Conservation (phyloP, 2,888 invertebrate species). For the Euphydryas editha region DNA sequence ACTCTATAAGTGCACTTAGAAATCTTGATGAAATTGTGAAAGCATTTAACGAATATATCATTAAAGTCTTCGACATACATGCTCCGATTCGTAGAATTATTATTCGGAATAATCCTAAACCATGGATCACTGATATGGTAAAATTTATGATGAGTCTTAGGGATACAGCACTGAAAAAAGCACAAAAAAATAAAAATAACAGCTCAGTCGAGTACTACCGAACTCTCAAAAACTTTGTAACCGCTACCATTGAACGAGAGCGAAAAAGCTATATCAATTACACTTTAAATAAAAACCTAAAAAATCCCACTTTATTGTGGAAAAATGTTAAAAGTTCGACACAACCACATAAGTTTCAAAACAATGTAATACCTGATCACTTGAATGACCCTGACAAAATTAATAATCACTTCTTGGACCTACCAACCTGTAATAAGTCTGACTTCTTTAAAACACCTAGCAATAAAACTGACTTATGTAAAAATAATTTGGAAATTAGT, state of each 20-base stretch:
- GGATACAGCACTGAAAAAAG: conserved; percentile 20
- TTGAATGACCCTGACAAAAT: too few relatives aligned
- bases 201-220: conserved; percentile 1
- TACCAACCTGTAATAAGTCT: too few relatives aligned
- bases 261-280: not conserved
- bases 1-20: not conserved
- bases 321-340: not conserved
- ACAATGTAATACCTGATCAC: too few relatives aligned
- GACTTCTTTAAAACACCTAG: too few relatives aligned
- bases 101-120: conserved; percentile 18
- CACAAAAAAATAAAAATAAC: conserved; percentile 5
- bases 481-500: too few relatives aligned
- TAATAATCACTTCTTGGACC: too few relatives aligned
- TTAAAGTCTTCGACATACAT: conserved; percentile 21
- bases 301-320: not conserved
- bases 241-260: conserved; percentile 9
- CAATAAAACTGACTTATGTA: too few relatives aligned
- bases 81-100: conserved; percentile 8
- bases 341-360: not conserved
- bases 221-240: conserved; percentile 12
- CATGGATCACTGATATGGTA: conserved; percentile 30
- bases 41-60: not conserved
- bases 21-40: not conserved
- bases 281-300: conserved; percentile 9
- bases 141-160: conserved; percentile 22